Base-by-base conservation (phyloP, 2,113 vertebrate genomes). In the Nannospalax galili region DNA sequence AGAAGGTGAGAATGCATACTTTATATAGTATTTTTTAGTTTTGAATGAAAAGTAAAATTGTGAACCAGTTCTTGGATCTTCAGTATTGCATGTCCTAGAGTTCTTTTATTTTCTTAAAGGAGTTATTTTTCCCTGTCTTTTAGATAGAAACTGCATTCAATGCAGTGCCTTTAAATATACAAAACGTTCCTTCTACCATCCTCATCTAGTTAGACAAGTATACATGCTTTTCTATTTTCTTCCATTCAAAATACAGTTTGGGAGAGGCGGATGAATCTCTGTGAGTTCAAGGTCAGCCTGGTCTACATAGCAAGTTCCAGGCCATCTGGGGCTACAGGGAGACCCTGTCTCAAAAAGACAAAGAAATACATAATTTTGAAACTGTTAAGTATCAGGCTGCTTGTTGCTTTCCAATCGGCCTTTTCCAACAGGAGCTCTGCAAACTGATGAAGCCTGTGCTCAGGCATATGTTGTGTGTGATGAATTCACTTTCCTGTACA, bases 21-120 rank as follows among this genome's bases (percentile, higher is more conserved):
- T 86, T 93, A 77, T 95, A 56, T 15, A 72, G 26, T 86, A 79
- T 69, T 86, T 88, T 92, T 79, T 86, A 90, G 26, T 88, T 95
- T 93, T 95, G 28, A 92, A 78, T 90, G 73, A 89, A 93, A 94
- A 91, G 72, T 92, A 90, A 96, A 96, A 85, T 92, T 88, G 15
- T 81, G 26, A 82, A 19, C 16, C 28, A 85, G 17, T 1, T 88
- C 79, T 92, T 79, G 32, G 7, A 35, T 89, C 24, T 94, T 86
- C 64, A 58, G 42, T 84, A 75, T 81, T 90, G 65, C 85, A 74
- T 78, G 42, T 79, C 30, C 14, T 90, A 48, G 42, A 84, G 24
- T 81, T 90, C 45, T 88, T 95, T 88, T 79, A 82, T 48, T 37
- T 74, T 62, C 52, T 74, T 87, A 64, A 60, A 11, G 84, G 37